A percentile compares a stretch with the other conserved stretches of the same genome.
These are phyloP conservation scores for Phylloscopus whistleri DNA, from an alignment of 2,113 vertebrate genomes.

Conservation along the genomic window DNA sequence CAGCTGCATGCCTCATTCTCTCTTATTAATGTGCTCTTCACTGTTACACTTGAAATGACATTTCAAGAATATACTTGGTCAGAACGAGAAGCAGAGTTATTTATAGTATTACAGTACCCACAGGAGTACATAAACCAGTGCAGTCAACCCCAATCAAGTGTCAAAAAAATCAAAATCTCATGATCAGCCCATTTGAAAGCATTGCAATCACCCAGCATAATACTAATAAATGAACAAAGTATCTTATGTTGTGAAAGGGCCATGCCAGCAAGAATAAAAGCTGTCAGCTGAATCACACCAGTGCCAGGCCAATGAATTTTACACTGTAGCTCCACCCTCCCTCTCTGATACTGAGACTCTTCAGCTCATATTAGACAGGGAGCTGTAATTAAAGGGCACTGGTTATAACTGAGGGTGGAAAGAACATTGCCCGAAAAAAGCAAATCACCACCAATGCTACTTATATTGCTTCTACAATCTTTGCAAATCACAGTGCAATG, in stretches of 20 bases:
- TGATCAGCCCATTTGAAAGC: neutral
- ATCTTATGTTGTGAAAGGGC: neutral
- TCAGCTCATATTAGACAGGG: neutral
- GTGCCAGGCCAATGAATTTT: neutral
- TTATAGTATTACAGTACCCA: neutral
- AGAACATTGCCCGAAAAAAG: neutral
- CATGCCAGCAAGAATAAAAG: neutral
- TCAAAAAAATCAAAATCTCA: neutral
- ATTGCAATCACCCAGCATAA: neutral
- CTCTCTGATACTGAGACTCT: neutral
- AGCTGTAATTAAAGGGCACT: neutral
- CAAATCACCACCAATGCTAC: neutral
- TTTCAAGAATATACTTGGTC: neutral
- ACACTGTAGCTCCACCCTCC: neutral
- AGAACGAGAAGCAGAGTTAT: neutral
- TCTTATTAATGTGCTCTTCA: neutral
- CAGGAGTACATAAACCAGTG: neutral
- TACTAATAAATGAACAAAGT: neutral
- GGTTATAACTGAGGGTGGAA: neutral
- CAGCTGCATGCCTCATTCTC: neutral
- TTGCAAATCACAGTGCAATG: neutral
- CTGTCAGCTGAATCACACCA: neutral
- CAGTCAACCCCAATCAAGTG: neutral
- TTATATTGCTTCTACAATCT: neutral
- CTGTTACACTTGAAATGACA: neutral